Evolutionary conservation across 2,888 invertebrate species (phyloP).

Genomic region (Chrysotoxum bicinctum): DNA sequence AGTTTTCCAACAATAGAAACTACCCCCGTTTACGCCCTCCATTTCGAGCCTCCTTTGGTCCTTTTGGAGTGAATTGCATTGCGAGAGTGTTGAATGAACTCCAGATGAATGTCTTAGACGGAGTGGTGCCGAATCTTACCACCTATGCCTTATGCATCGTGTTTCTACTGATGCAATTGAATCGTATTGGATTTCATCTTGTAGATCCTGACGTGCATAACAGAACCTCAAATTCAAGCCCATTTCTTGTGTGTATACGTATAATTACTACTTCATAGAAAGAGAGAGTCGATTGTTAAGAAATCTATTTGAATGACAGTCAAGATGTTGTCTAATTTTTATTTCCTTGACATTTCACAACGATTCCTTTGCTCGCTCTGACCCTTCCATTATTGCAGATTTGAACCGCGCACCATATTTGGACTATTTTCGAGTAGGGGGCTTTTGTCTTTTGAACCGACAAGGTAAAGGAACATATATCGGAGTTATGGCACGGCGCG

Average conservation of each 20-base stretch:
- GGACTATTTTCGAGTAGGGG: constrained; percentile 60
- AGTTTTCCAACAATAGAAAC: constrained; percentile 54
- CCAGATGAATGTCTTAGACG: constrained; percentile 48
- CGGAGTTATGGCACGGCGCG: constrained; percentile 24
- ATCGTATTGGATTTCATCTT: constrained; percentile 65
- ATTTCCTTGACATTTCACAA: constrained; percentile 49
- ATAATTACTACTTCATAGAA: constrained; percentile 49
- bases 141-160: constrained; percentile 61
- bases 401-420: constrained; percentile 57
- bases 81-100: constrained; percentile 48
- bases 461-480: neutral
- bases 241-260: constrained; percentile 12
- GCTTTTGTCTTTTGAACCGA: constrained; percentile 59
- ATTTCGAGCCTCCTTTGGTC: neutral
- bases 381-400: constrained; percentile 50
- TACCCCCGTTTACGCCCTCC: constrained; percentile 68
- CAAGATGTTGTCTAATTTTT: constrained; percentile 70
- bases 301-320: constrained; percentile 72
- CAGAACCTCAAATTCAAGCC: constrained; percentile 33
- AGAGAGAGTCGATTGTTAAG: constrained; percentile 60
- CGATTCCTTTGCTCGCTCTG: constrained; percentile 51
- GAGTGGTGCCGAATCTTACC: constrained; percentile 54
- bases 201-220: neutral
- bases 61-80: constrained; percentile 43
- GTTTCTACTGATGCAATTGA: constrained; percentile 54